Conservation (phyloP, 2,797 vertebrate species). For the Onychomys torridus region DNA sequence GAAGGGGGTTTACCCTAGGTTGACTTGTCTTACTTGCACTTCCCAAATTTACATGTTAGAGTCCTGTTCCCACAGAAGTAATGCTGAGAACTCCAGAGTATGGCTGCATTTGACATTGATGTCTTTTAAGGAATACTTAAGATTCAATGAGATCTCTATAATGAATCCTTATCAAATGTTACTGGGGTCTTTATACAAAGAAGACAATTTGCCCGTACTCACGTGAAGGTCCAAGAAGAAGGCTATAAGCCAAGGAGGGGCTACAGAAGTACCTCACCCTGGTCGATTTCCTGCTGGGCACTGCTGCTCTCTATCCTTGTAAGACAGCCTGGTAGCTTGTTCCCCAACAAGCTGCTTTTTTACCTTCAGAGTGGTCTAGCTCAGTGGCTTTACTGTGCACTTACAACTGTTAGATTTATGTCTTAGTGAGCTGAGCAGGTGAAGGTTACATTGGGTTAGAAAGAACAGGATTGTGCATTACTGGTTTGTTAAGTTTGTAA, state of each 20-base stretch:
- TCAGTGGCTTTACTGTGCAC: neutral
- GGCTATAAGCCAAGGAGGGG: neutral
- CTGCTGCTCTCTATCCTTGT: neutral
- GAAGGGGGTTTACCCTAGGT: neutral
- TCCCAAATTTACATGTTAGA: neutral
- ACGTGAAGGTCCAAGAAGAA: neutral
- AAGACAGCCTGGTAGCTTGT: neutral
- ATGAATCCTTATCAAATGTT: neutral
- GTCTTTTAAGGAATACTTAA: neutral
- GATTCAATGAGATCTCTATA: neutral
- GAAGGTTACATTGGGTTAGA: neutral
- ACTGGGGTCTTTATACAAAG: neutral
- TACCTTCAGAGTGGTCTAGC: neutral
- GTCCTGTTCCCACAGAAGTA: neutral
- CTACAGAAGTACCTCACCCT: neutral
- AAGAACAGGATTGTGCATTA: neutral
- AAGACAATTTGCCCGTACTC: neutral
- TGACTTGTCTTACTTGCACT: neutral
- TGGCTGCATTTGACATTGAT: neutral
- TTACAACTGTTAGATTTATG: neutral
- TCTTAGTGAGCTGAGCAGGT: neutral
- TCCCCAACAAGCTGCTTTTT: neutral
- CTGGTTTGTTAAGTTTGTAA: neutral
- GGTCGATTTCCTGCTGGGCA: neutral
- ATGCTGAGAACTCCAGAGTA: neutral